These are phyloP conservation scores for Rhyzopertha dominica DNA, from an alignment of 1,140 invertebrate genomes.

Conservation along the genomic window DNA sequence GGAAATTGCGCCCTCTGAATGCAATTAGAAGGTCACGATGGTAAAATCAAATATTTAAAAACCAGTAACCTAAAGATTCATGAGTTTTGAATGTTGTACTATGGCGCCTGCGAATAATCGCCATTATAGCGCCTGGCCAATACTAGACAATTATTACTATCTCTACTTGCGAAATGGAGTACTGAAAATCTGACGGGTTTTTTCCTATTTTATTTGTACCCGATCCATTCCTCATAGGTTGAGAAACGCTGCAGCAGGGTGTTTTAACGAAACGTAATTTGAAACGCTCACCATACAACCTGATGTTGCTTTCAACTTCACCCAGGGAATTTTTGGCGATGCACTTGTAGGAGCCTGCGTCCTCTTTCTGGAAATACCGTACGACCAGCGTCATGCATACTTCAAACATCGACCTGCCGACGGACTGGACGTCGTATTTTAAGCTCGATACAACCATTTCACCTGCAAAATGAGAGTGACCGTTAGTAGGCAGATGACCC, in stretches of 20 bases:
- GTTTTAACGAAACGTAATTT: neutral
- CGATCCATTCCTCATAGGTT: too few species aligned
- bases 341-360: slow-evolving; percentile 82
- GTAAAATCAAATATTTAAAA: too few species aligned
- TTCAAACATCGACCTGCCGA: slow-evolving; percentile 70
- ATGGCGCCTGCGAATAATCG: too few species aligned
- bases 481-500: slow-evolving; percentile 19
- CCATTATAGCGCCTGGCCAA: too few species aligned
- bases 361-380: slow-evolving; percentile 66
- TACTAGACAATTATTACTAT: too few species aligned
- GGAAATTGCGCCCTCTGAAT: too few species aligned
- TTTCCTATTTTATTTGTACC: too few species aligned
- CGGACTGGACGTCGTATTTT: slow-evolving; percentile 75
- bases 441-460: slow-evolving; percentile 77
- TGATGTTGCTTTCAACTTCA: slow-evolving; percentile 81
- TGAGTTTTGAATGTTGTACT: too few species aligned
- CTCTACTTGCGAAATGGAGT: too few species aligned
- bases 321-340: slow-evolving; percentile 89
- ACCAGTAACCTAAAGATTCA: too few species aligned
- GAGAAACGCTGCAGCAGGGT: neutral
- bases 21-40: too few species aligned
- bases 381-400: slow-evolving; percentile 80
- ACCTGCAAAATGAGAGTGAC: slow-evolving; percentile 48
- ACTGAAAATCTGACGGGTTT: too few species aligned
- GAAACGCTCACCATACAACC: slow-evolving; percentile 78